A percentile compares a stretch with the other conserved stretches of the same genome.
These are phyloP conservation scores for Agonopterix heracliana DNA, from an alignment of 2,888 invertebrate genomes.

Conservation along the genomic window DNA sequence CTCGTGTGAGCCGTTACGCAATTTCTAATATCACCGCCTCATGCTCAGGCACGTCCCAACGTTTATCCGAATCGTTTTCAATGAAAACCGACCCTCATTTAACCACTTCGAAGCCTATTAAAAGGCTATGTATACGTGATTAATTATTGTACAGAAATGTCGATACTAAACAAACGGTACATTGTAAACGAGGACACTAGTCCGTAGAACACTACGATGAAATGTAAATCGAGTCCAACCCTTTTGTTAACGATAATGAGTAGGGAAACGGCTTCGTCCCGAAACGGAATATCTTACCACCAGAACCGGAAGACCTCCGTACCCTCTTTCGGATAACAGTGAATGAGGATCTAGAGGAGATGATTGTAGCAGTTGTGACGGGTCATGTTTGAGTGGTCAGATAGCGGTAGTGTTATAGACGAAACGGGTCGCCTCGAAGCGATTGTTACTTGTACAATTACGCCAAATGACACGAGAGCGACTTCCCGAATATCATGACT, in stretches of 20 bases:
- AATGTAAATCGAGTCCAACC: constrained; percentile 54
- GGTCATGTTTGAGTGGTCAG: constrained; percentile 36
- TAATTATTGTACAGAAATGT: constrained; percentile 19
- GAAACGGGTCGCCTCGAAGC: constrained; percentile 37
- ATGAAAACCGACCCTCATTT: constrained; percentile 5
- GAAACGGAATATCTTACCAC: constrained; percentile 33
- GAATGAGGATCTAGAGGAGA: constrained; percentile 22
- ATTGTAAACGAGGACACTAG: constrained; percentile 27
- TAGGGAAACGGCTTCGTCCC: constrained; percentile 39
- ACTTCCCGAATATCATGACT: constrained; percentile 23
- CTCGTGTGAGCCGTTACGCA: constrained; percentile 1
- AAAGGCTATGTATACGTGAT: constrained; percentile 15
- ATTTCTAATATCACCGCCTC: constrained; percentile 4
- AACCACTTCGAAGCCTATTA: constrained; percentile 1
- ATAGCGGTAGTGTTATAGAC: constrained; percentile 24
- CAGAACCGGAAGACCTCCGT: constrained; percentile 24
- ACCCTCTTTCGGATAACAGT: constrained; percentile 13
- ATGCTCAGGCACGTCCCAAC: constrained; percentile 10
- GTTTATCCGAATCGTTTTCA: constrained; percentile 8
- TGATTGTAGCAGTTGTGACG: constrained; percentile 22
- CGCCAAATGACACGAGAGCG: constrained; percentile 39
- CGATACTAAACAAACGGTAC: constrained; percentile 13
- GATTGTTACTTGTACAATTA: constrained; percentile 50
- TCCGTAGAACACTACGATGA: constrained; percentile 30
- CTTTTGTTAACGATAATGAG: constrained; percentile 57